A percentile compares a stretch with the other conserved stretches of the same genome.
These are phyloP conservation scores for Drosophila nr. perissopoda DNA, from an alignment of 2,888 invertebrate genomes.

Conservation along the genomic window DNA sequence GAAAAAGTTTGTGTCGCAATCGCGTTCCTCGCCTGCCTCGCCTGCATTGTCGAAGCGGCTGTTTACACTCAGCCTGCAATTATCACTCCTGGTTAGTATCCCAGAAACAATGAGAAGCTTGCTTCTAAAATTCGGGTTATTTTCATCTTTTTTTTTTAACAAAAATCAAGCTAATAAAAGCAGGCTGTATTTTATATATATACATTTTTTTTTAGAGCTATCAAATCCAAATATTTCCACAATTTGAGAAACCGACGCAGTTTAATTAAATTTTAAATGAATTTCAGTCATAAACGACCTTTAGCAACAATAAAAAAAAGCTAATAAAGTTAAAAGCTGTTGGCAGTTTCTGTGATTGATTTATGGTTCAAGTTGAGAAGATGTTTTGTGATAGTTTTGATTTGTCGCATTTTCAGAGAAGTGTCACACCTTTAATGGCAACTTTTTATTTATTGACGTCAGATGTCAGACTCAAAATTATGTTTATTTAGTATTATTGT, in stretches of 20 bases:
- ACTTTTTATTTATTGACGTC: conserved; percentile 31
- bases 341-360: conserved; percentile 62
- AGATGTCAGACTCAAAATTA: conserved; percentile 9
- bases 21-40: conserved; percentile 65
- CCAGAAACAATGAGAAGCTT: background rate
- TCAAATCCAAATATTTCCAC: background rate
- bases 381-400: conserved; percentile 10
- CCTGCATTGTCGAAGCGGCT: conserved; percentile 74
- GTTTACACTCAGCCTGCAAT: conserved; percentile 80
- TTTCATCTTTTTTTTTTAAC: background rate
- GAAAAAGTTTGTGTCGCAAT: conserved; percentile 72
- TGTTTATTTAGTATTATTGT: background rate
- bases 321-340: conserved; percentile 43
- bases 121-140: background rate
- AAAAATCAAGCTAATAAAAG: background rate
- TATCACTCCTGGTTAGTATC: conserved; percentile 82
- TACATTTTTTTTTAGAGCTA: background rate
- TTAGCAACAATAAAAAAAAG: conserved; percentile 48
- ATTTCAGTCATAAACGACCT: conserved; percentile 52
- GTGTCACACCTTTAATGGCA: conserved; percentile 36
- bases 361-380: conserved; percentile 43
- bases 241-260: conserved; percentile 10
- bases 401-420: background rate
- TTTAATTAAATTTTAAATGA: conserved; percentile 47
- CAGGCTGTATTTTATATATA: background rate